A percentile compares a stretch with the other conserved stretches of the same genome.
Conservation (phyloP, 1,140 invertebrate species). For the Grapholita molesta region DNA sequence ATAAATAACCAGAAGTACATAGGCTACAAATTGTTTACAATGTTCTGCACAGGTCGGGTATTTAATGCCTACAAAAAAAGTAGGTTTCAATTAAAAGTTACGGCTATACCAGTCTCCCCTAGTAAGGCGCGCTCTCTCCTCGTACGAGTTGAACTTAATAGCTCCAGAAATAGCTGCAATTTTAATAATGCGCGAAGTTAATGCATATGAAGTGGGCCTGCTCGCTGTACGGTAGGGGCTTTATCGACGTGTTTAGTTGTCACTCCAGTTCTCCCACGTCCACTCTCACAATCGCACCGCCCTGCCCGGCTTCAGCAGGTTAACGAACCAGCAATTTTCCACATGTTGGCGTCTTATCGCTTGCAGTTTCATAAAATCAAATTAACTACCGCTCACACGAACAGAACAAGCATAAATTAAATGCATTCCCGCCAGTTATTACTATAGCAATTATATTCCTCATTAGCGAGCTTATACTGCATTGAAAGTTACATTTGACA, state of each 20-base stretch:
- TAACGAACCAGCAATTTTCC: slow-evolving; percentile 7
- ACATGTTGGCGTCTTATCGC: background rate
- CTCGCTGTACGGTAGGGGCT: slow-evolving; percentile 25
- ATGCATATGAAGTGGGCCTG: slow-evolving; percentile 38
- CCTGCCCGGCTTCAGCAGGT: background rate
- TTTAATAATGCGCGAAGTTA: slow-evolving; percentile 53
- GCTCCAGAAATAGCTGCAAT: slow-evolving; percentile 45
- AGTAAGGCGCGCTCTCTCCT: slow-evolving; percentile 3
- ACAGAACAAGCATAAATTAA: slow-evolving; percentile 2
- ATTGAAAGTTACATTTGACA: slow-evolving; percentile 4
- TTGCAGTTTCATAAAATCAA: slow-evolving; percentile 1
- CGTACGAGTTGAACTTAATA: slow-evolving; percentile 38
- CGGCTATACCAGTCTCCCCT: slow-evolving; percentile 2
- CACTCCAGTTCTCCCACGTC: slow-evolving; percentile 69
- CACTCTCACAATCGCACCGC: slow-evolving; percentile 25
- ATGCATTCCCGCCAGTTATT: background rate
- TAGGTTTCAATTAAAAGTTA: slow-evolving; percentile 1
- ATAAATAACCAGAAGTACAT: background rate
- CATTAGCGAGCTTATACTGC: background rate
- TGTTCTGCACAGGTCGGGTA: background rate
- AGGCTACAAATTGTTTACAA: background rate
- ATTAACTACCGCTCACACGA: background rate
- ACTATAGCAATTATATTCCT: background rate
- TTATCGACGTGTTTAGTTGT: slow-evolving; percentile 45
- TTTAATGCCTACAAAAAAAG: background rate